Base-by-base conservation (phyloP, 2,888 invertebrate species). In the Seira musarum region DNA sequence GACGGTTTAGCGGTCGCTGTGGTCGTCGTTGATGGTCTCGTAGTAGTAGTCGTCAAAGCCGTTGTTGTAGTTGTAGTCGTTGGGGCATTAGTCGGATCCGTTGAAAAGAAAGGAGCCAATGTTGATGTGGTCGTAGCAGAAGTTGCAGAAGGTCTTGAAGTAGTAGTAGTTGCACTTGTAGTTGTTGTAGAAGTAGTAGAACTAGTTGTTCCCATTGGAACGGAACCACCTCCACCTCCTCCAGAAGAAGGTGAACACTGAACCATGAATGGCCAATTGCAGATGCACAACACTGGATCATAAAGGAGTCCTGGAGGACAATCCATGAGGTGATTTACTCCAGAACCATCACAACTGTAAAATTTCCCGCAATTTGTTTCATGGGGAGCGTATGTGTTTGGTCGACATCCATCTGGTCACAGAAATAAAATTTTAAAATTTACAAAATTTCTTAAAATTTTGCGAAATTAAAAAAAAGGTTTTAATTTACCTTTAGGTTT, bases 231-330 rank as follows among this genome's bases (percentile, higher is more conserved):
- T 66, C 17, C 17, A 60, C 64, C 1, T 15, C 1, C n/a, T n/a
- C n/a, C n/a, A n/a, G n/a, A n/a, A n/a, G n/a, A 13, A 13, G 40
- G 17, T 17, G 30, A n/a, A n/a, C 65, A 74, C 1, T 57, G 8
- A 49, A 25, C 22, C 3, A 49, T 10, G 1, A 10, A 0, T n/a
- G 61, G 53, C 68, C 65, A 73, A 35, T 75, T 80, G 61, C 78
- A 65, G 63, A 17, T 19, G n/a, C 40, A 46, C 10, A 30, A 13
- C 5, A 17, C 19, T 1, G 66, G 8, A 63, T 84, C 81, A 79
- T 80, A 84, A 49, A 74, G 64, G 10, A 82, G 57, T 17, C 82
- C 82, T 1, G n/a, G 10, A 10, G 65, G 10, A 69, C 80, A 82
- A 15, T 19, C 1, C 25, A 25, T 24, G 13, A 64, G 21, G 19